Base-by-base conservation (phyloP, 2,113 vertebrate genomes). In the Phoxinus phoxinus region DNA sequence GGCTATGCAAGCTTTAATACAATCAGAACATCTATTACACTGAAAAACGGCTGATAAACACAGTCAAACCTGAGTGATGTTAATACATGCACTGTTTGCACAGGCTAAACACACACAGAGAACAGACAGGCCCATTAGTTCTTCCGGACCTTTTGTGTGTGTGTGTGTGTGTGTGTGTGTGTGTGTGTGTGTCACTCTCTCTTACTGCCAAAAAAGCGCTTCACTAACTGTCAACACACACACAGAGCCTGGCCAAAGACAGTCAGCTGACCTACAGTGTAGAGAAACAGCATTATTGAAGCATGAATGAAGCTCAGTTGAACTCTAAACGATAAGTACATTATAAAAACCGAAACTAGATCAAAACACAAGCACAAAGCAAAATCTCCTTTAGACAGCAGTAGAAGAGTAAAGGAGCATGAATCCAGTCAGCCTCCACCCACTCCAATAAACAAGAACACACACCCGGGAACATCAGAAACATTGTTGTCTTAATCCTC, bases 381-480 rank as follows among this genome's bases (percentile, higher is more conserved):
- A 59, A 59, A 69, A 63, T 73, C 30, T 35, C 61, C 56, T 46
- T 82, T 30, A 71, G 65, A 82, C 32, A 10, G 25, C 23, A 32
- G 41, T 9, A 3, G 6, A 25, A n/a, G 32, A 59, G 56, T 30
- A 37, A 59, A 56, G 9, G 32, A 78, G 76, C 53, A 41, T 15
- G 7, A 27, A 73, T 44, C 30, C 63, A 51, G 75, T 46, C 74
- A 84, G 85, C 61, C 8, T 71, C 72, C 35, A 72, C 69, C 44
- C 76, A 76, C 59, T 32, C 73, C 32, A 71, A 80, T 84, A 78
- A 73, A 58, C 72, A 83, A 59, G 12, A 46, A 82, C 27, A 83
- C 61, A 58, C 59, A 56, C n/a, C 46, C n/a, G 37, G 30, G 11
- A 59, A 44, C 12, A 61, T 87, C 73, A 63, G 67, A 81, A 71